These are phyloP conservation scores for Solenopsis fugax DNA, from an alignment of 1,140 invertebrate species.

Conservation along the genomic window DNA sequence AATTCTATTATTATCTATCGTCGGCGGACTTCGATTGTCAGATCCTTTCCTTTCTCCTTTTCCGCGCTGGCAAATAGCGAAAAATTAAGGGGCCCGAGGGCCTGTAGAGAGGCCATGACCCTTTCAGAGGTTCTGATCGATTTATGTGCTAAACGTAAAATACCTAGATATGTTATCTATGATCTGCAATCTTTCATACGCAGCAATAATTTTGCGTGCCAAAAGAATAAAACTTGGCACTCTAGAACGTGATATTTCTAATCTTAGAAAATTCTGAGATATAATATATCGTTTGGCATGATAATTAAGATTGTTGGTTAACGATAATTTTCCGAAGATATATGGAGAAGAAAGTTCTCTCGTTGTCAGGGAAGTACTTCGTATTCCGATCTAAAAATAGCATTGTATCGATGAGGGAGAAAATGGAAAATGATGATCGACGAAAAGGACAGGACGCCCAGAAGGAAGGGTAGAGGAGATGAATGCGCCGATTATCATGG, in stretches of 20 bases:
- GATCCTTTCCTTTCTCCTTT: conserved; percentile 53
- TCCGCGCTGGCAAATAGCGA: conserved; percentile 40
- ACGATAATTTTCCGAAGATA: background rate
- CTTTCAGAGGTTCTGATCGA: conserved; percentile 56
- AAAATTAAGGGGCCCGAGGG: conserved; percentile 21
- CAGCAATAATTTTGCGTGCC: conserved; percentile 11
- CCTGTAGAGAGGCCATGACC: conserved; percentile 25
- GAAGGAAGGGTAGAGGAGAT: conserved; percentile 72
- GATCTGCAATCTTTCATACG: conserved; percentile 41
- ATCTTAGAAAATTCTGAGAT: conserved; percentile 14
- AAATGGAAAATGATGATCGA: conserved; percentile 59
- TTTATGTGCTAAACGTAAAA: conserved; percentile 52
- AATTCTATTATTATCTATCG: conserved; percentile 59
- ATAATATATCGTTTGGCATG: background rate
- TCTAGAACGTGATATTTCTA: conserved; percentile 16
- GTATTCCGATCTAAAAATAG: conserved; percentile 45
- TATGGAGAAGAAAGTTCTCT: background rate
- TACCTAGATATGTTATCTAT: conserved; percentile 19
- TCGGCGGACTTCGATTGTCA: conserved; percentile 37
- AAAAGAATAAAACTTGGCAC: conserved; percentile 1
- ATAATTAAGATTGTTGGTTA: conserved; percentile 6
- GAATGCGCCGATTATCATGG: conserved; percentile 76
- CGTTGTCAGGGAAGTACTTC: background rate
- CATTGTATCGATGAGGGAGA: background rate
- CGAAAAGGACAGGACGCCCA: conserved; percentile 70